Evolutionary conservation across 2,888 invertebrate species (phyloP).

Genomic region (Orchestes rusci): DNA sequence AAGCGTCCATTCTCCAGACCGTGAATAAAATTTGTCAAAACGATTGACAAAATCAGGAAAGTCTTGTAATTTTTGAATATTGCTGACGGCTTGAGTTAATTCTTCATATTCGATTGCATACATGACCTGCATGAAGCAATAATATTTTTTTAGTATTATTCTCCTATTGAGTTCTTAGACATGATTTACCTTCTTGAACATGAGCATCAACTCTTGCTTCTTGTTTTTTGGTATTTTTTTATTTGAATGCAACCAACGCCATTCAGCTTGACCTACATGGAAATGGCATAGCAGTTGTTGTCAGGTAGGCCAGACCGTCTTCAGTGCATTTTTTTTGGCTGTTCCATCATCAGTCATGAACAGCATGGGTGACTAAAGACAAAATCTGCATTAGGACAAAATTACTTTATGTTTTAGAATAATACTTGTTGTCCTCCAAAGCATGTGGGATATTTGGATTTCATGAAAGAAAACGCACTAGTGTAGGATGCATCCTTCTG

Average conservation of each 20-base stretch:
- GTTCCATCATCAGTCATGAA: neutral
- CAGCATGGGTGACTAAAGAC: neutral
- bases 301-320: neutral
- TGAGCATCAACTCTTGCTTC: neutral
- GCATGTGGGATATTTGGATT: neutral
- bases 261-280: neutral
- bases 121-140: too few relatives aligned
- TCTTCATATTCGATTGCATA: neutral
- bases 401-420: neutral
- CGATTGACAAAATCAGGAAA: neutral
- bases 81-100: neutral
- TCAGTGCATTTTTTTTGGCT: neutral
- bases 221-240: neutral
- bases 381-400: too few relatives aligned
- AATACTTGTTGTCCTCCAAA: neutral
- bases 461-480: neutral
- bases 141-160: too few relatives aligned
- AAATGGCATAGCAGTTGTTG: neutral
- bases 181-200: neutral
- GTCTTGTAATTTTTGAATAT: too few relatives aligned
- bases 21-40: neutral
- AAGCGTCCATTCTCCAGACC: too few relatives aligned
- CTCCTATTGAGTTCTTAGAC: neutral
- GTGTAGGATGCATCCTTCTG: neutral
- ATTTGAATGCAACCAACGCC: too few relatives aligned